phyloP scores from a whole-genome alignment of 2,888 invertebrate species.

The Erpobdella octoculata region DNA sequence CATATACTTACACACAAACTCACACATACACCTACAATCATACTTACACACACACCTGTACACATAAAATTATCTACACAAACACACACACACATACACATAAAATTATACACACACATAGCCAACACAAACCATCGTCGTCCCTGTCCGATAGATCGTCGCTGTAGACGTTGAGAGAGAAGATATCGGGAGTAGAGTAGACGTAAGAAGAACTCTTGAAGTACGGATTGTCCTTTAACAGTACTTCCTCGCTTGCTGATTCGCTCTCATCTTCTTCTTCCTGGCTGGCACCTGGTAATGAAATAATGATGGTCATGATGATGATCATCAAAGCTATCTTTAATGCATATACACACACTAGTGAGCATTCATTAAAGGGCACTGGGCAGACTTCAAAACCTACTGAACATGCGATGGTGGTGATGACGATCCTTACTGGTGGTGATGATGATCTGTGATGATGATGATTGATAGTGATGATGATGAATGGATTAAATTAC shows the following conservation, averaged over 20 bases:
- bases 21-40: background rate
- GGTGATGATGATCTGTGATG: background rate
- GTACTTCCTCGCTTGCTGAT: background rate
- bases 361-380: no score
- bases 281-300: background rate
- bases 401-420: background rate
- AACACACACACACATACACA: background rate
- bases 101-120: background rate
- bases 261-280: background rate
- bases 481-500: no score
- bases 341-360: no score
- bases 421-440: background rate
- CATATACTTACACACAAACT: background rate
- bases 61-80: background rate
- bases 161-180: background rate
- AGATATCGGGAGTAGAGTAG: constrained; percentile 4
- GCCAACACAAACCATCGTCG: background rate
- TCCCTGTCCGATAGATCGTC: background rate
- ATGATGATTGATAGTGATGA: background rate
- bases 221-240: background rate
- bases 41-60: background rate
- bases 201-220: background rate
- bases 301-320: no score
- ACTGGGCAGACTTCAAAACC: no score
- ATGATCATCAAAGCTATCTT: no score